Conservation (phyloP, 2,797 vertebrate genomes). For the Lacerta viridis region DNA sequence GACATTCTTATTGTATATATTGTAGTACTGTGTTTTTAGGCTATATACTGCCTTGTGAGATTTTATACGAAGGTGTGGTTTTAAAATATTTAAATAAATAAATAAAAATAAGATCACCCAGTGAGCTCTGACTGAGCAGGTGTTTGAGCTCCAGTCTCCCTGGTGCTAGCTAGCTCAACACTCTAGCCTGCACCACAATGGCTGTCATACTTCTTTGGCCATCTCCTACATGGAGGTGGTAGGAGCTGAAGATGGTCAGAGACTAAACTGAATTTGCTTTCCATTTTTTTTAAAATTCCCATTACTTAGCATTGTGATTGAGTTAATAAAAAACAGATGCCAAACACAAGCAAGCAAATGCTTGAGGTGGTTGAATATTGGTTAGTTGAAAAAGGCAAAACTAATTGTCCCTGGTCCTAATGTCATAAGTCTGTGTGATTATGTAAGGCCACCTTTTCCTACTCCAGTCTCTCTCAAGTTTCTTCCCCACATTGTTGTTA, state of each 20-base stretch:
- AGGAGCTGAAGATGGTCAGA: background rate
- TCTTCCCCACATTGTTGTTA: background rate
- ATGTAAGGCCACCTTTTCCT: background rate
- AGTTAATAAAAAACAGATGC: background rate
- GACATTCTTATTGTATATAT: too few species aligned
- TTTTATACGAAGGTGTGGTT: too few species aligned
- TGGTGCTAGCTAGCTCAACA: too few species aligned
- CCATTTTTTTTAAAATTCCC: background rate
- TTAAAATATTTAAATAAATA: too few species aligned
- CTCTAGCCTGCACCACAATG: too few species aligned
- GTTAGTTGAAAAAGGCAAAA: background rate
- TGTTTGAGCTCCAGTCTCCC: too few species aligned
- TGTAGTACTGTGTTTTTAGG: too few species aligned
- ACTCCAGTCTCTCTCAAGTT: background rate
- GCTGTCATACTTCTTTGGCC: too few species aligned
- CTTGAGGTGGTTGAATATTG: background rate
- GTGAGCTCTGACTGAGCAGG: too few species aligned
- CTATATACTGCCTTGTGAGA: too few species aligned
- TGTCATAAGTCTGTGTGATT: background rate
- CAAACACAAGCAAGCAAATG: background rate
- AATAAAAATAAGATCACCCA: too few species aligned
- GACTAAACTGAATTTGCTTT: background rate
- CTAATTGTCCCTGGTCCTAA: background rate
- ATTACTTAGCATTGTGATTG: background rate
- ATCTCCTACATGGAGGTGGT: too few species aligned